phyloP scores from a whole-genome alignment of 2,797 vertebrate species.

The Mus caroli region DNA sequence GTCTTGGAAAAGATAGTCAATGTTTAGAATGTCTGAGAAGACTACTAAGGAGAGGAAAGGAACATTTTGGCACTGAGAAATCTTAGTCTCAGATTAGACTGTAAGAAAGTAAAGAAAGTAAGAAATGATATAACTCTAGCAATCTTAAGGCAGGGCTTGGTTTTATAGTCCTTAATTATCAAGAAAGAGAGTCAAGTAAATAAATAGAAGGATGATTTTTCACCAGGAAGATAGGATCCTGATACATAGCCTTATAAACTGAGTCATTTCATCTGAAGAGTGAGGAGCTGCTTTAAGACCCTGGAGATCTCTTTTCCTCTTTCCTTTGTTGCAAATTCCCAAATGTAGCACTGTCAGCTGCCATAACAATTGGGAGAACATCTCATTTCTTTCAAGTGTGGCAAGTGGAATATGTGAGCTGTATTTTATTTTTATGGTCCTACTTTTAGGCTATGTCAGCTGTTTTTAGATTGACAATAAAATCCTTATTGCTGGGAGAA shows the following conservation, averaged over 20 bases:
- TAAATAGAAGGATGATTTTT: slow-evolving; percentile 62
- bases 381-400: slow-evolving; percentile 84
- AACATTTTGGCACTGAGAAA: background rate
- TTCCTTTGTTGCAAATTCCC: slow-evolving; percentile 71
- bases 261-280: slow-evolving; percentile 67
- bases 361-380: slow-evolving; percentile 77
- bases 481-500: slow-evolving; percentile 83
- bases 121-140: slow-evolving; percentile 51
- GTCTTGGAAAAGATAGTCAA: background rate
- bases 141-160: slow-evolving; percentile 44
- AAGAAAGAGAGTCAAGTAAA: slow-evolving; percentile 55
- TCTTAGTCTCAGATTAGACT: too few relatives aligned
- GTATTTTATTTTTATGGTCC: slow-evolving; percentile 85
- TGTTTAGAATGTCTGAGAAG: background rate
- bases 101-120: too few relatives aligned
- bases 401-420: slow-evolving; percentile 83
- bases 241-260: slow-evolving; percentile 67
- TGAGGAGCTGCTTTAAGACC: slow-evolving; percentile 27
- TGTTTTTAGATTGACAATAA: slow-evolving; percentile 86
- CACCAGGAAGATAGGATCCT: slow-evolving; percentile 56
- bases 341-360: slow-evolving; percentile 71
- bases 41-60: background rate
- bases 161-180: slow-evolving; percentile 60
- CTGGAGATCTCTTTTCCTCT: background rate
- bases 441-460: slow-evolving; percentile 82